Evolutionary conservation across 1,140 invertebrate genomes (phyloP).

Genomic region (Bombus soroeensis): DNA sequence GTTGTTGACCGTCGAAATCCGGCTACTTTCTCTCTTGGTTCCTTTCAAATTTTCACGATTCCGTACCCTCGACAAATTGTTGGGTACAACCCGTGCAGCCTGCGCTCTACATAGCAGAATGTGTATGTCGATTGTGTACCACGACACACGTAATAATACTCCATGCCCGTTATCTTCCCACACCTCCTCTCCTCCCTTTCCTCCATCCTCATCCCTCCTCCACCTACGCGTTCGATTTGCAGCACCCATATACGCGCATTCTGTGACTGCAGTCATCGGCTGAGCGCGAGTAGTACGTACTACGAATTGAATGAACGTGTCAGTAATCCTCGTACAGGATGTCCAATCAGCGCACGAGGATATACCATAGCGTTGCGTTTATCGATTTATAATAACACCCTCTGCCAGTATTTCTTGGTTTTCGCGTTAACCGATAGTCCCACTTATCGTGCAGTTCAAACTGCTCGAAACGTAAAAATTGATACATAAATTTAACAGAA

Average conservation of each 20-base stretch:
- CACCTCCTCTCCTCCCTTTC: conserved; percentile 17
- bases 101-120: background rate
- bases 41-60: conserved; percentile 9
- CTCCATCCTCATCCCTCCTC: background rate
- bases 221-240: conserved; percentile 21
- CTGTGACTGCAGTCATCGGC: conserved; percentile 33
- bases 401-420: background rate
- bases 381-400: conserved; percentile 43
- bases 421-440: background rate
- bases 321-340: conserved; percentile 63
- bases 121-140: conserved; percentile 46
- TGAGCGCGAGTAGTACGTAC: conserved; percentile 48
- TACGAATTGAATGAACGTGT: conserved; percentile 65
- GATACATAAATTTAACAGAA: too few relatives aligned
- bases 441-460: too few relatives aligned
- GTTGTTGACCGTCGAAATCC: background rate
- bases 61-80: background rate
- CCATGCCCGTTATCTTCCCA: conserved; percentile 56
- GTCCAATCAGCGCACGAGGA: conserved; percentile 65
- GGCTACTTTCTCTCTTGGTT: background rate
- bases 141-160: conserved; percentile 64
- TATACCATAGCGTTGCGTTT: conserved; percentile 1
- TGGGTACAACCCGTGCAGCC: background rate
- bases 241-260: conserved; percentile 27
- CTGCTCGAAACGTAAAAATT: background rate